Conservation (phyloP, 2,888 invertebrate genomes). For the Cosmia trapezina region DNA sequence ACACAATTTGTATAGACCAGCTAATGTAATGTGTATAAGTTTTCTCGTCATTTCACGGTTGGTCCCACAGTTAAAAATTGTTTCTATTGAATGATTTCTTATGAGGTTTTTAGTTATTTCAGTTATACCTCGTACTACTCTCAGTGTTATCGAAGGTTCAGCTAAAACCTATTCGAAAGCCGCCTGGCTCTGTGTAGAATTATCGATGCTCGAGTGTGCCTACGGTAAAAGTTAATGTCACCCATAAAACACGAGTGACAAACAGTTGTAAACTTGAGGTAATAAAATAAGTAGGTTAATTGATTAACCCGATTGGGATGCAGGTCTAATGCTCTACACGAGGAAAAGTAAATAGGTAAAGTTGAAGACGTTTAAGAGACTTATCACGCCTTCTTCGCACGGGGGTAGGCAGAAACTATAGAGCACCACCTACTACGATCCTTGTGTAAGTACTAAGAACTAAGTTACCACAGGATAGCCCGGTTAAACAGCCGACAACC, state of each 20-base stretch:
- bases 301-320: constrained; percentile 49
- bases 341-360: not conserved
- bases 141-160: not conserved
- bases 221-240: constrained; percentile 42
- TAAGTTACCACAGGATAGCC: not conserved
- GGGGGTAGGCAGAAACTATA: no score
- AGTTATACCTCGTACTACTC: no score
- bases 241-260: constrained; percentile 43
- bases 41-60: no score
- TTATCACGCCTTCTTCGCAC: not conserved
- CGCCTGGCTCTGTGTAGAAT: constrained; percentile 6
- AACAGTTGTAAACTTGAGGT: constrained; percentile 51
- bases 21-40: no score
- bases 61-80: no score
- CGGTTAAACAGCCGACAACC: not conserved
- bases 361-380: not conserved
- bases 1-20: no score
- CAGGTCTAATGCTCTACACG: constrained; percentile 1
- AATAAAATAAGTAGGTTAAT: constrained; percentile 58
- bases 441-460: not conserved
- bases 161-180: not conserved
- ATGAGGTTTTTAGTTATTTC: no score
- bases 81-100: no score
- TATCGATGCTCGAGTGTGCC: constrained; percentile 24
- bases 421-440: not conserved